These are phyloP conservation scores for Pseudomyrmex concolor DNA, from an alignment of 1,140 invertebrate species.

Conservation along the genomic window DNA sequence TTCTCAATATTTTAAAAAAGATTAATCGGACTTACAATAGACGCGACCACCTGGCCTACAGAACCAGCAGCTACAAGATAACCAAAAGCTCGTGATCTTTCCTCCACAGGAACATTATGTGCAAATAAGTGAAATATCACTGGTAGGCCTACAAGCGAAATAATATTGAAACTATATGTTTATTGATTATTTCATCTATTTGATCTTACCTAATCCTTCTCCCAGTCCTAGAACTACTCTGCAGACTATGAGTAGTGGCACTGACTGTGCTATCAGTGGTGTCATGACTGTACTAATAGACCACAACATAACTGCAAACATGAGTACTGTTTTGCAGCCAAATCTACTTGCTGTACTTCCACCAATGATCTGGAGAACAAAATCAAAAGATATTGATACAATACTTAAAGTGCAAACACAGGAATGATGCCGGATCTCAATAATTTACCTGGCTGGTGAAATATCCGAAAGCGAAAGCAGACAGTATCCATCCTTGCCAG, in stretches of 20 bases:
- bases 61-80: slow-evolving; percentile 91
- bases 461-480: slow-evolving; percentile 92
- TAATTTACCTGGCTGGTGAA: slow-evolving; percentile 90
- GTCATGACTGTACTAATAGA: slow-evolving; percentile 91
- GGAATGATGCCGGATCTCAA: neutral
- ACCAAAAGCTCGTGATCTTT: slow-evolving; percentile 91
- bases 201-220: slow-evolving; percentile 89
- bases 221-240: slow-evolving; percentile 90
- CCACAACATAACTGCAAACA: slow-evolving; percentile 91
- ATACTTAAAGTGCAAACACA: neutral
- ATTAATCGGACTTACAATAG: slow-evolving; percentile 86
- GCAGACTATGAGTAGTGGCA: slow-evolving; percentile 87
- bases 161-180: slow-evolving; percentile 7
- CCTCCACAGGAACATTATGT: slow-evolving; percentile 90
- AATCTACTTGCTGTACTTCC: slow-evolving; percentile 90
- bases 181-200: neutral
- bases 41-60: slow-evolving; percentile 91
- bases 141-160: slow-evolving; percentile 87
- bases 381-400: slow-evolving; percentile 7
- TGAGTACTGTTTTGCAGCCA: slow-evolving; percentile 90
- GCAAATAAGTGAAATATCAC: slow-evolving; percentile 93
- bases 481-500: slow-evolving; percentile 92
- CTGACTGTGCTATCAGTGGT: slow-evolving; percentile 88
- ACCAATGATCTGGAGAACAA: slow-evolving; percentile 86
- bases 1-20: slow-evolving; percentile 14